A percentile compares a stretch with the other conserved stretches of the same genome.
Conservation (phyloP, 2,113 vertebrate genomes). For the Phalacrocorax carbo region DNA sequence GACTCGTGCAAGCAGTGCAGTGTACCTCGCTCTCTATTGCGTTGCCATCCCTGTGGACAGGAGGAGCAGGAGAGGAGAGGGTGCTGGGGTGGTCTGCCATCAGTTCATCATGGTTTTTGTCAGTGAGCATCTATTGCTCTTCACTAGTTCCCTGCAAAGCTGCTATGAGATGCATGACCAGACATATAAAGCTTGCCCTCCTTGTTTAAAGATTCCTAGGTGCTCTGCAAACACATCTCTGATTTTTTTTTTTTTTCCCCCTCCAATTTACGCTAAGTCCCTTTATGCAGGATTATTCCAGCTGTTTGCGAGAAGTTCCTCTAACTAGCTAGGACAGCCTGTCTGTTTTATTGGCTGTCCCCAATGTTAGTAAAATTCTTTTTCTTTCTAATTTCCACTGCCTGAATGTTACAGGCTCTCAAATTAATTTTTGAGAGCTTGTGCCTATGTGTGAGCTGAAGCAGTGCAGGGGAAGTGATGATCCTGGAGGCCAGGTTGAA, state of each 20-base stretch:
- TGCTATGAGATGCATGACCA: fast-evolving
- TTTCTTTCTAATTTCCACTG: background rate
- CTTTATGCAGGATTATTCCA: background rate
- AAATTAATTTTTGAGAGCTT: background rate
- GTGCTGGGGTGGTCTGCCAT: background rate
- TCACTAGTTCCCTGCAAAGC: background rate
- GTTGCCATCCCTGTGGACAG: background rate
- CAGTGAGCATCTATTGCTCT: background rate
- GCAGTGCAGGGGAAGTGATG: background rate
- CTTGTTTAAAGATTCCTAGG: background rate
- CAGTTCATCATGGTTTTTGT: background rate
- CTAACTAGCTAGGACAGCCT: background rate
- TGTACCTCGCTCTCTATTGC: background rate
- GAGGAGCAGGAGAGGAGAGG: background rate
- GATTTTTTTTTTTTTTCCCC: background rate
- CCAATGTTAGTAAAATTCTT: background rate
- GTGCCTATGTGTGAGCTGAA: background rate
- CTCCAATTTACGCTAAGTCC: background rate
- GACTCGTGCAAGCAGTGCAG: background rate
- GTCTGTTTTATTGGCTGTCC: background rate
- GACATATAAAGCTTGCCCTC: background rate
- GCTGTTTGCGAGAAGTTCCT: background rate
- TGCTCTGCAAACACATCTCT: background rate
- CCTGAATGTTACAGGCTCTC: background rate
- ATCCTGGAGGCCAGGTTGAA: background rate